Evolutionary conservation across 1,140 invertebrate genomes (phyloP), one percentile per base, ranked within the genome.

Genomic region (Musca domestica): DNA sequence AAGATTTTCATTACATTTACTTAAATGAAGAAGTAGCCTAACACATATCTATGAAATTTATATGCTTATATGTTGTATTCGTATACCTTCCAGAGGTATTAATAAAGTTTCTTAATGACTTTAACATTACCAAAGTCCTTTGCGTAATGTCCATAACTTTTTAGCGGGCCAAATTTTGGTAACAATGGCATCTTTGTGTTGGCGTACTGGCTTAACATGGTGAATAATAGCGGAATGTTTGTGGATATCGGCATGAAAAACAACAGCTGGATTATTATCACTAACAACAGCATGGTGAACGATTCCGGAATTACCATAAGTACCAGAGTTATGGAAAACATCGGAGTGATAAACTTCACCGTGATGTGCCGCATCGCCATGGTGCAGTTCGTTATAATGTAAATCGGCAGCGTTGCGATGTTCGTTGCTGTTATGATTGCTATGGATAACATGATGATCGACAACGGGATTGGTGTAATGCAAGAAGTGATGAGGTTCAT

Each of bases 81-180:
- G n/a, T n/a, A n/a, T n/a, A n/a, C n/a, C n/a, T n/a, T n/a, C n/a
- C n/a, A n/a, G n/a, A n/a, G n/a, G n/a, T n/a, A n/a, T n/a, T n/a
- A n/a, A n/a, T n/a, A n/a, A n/a, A 76, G 78, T 17, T 75, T 80
- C 71, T 80, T 77, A 17, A 75, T 80, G 64, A 80, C 76, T 68
- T 71, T 72, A 30, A 80, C 76, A 64, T 80, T 80, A 66, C 77
- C 77, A 23, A 74, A 80, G 66, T 80, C 78, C 25, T 75, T 76
- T 23, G 80, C 76, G 48, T 78, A 69, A 47, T 77, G 72, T 52
- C 80, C 76, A 23, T 80, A 78, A 70, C 74, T 77, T 66, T 80
- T 78, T n/a, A 69, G 74, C 63, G 0, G 77, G 77, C 9, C 70
- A 72, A 20, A 66, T 58, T 56, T 69, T 72, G 56, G 75, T 73